Evolutionary conservation across 2,113 vertebrate species (phyloP).

Genomic region (Coracopsis vasa): DNA sequence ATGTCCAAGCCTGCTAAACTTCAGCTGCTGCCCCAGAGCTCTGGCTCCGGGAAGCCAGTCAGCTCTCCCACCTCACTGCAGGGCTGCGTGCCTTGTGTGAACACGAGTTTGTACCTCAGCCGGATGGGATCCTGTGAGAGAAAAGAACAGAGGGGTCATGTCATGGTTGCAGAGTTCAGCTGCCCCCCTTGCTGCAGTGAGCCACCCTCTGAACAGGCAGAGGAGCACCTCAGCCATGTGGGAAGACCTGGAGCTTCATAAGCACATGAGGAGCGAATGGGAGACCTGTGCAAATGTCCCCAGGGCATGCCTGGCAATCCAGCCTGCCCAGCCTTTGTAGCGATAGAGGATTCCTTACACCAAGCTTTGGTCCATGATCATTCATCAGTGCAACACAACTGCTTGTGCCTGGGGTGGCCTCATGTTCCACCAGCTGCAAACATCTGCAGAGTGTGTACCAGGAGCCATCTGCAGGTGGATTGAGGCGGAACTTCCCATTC

Average conservation of each 20-base stretch:
- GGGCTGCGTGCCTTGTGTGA: slow-evolving; percentile 75
- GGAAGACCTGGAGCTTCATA: not conserved
- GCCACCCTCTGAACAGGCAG: not conserved
- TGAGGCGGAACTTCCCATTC: not conserved
- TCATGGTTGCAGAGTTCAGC: not conserved
- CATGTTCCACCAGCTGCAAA: not conserved
- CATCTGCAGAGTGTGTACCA: not conserved
- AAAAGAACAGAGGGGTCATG: not conserved
- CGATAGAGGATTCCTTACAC: not conserved
- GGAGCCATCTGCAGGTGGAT: not conserved
- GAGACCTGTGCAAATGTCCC: not conserved
- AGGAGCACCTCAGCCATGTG: fast-evolving
- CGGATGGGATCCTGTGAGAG: slow-evolving; percentile 74
- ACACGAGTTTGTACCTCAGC: slow-evolving; percentile 78
- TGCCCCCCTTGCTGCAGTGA: not conserved
- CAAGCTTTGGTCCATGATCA: fast-evolving
- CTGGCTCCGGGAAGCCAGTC: slow-evolving; percentile 77
- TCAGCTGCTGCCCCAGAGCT: slow-evolving; percentile 47
- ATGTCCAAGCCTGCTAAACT: not conserved
- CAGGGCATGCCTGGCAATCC: not conserved
- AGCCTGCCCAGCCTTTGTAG: not conserved
- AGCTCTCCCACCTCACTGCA: slow-evolving; percentile 78
- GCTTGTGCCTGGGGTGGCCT: not conserved
- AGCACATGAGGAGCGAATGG: not conserved
- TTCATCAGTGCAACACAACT: not conserved